Evolutionary conservation across 2,797 vertebrate species (phyloP).

Genomic region (Oreochromis mossambicus): DNA sequence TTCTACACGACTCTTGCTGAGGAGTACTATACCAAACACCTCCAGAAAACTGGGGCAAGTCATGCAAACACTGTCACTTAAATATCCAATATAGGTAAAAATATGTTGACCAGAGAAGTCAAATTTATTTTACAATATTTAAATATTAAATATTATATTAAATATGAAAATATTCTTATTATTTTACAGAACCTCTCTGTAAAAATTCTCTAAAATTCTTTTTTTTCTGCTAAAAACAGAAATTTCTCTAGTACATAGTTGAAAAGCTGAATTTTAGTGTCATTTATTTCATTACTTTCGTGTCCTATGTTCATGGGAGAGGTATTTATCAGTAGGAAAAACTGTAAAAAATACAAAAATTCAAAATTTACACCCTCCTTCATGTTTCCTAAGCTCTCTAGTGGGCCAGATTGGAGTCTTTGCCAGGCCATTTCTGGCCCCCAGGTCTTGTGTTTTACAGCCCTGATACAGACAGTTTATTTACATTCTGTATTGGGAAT

Average conservation of each 20-base stretch:
- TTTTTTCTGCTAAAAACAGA: not conserved
- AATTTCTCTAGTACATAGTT: not conserved
- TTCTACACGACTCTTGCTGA: slow-evolving; percentile 76
- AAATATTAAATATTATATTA: not conserved
- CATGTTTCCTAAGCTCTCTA: not conserved
- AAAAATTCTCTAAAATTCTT: not conserved
- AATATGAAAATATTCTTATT: not conserved
- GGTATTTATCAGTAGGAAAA: not conserved
- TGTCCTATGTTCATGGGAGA: not conserved
- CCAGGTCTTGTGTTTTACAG: not conserved
- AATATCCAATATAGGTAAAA: not conserved
- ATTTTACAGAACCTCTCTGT: not conserved
- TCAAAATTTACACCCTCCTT: not conserved
- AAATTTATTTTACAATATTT: not conserved
- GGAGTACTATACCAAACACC: slow-evolving; percentile 77
- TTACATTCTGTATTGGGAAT: not conserved
- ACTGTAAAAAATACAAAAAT: not conserved
- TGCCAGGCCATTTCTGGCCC: not conserved
- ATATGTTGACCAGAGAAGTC: not conserved
- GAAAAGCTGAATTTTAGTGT: not conserved
- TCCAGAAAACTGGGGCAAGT: slow-evolving; percentile 81
- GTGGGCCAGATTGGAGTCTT: not conserved
- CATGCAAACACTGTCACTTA: not conserved
- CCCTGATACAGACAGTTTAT: not conserved
- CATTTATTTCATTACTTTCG: not conserved